Percentiles rank a stretch among this genome's conserved stretches.
Conservation (phyloP, 2,797 vertebrate species). For the Muscicapa comitata region DNA sequence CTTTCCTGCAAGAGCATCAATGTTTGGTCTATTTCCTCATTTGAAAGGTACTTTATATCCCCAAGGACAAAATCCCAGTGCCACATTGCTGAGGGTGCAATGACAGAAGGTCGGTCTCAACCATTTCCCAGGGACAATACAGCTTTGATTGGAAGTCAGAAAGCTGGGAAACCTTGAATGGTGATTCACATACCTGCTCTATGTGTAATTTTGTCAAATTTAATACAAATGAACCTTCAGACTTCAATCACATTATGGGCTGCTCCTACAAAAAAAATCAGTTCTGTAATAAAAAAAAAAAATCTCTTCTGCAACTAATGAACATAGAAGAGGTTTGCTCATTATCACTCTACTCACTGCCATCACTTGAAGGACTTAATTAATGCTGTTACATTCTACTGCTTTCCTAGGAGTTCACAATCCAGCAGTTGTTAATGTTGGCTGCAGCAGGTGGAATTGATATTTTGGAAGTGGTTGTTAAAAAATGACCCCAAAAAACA, state of each 20-base stretch:
- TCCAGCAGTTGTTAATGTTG: background rate
- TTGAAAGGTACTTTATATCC: background rate
- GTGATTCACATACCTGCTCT: background rate
- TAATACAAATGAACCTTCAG: conserved; percentile 20
- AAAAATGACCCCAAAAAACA: background rate
- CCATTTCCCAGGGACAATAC: background rate
- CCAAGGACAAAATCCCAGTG: background rate
- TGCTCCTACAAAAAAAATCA: background rate
- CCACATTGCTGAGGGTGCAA: background rate
- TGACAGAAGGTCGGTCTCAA: background rate
- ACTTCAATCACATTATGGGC: background rate
- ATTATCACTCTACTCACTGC: background rate
- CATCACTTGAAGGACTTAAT: background rate
- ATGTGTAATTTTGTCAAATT: background rate
- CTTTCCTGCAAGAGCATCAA: background rate
- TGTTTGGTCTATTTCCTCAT: background rate
- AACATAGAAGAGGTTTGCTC: conserved; percentile 3
- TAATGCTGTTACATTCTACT: background rate
- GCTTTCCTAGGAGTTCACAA: background rate
- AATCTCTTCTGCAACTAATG: background rate
- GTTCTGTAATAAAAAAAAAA: background rate
- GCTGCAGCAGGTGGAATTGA: background rate
- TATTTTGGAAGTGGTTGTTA: background rate
- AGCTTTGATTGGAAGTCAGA: conserved; percentile 30
- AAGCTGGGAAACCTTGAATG: background rate